Evolutionary conservation across 2,888 invertebrate species (phyloP).

Genomic region (Byasa hedistus): DNA sequence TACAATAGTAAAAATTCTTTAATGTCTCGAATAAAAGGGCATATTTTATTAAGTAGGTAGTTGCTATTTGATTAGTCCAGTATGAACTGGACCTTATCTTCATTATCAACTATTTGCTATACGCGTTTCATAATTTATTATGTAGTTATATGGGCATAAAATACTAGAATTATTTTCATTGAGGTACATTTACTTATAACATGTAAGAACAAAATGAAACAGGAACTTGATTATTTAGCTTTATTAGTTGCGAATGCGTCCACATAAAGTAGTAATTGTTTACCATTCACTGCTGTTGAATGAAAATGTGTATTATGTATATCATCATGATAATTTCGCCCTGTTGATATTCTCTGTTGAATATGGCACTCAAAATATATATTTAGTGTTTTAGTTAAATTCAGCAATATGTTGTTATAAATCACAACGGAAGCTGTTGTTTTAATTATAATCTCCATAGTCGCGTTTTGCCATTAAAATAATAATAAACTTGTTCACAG

Average conservation of each 20-base stretch:
- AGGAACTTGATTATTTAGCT: not conserved
- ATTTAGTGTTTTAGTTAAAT: no score
- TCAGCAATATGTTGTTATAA: no score
- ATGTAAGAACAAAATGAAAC: not conserved
- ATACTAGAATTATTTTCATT: not conserved
- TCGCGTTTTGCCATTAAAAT: no score
- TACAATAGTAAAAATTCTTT: not conserved
- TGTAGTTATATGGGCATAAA: not conserved
- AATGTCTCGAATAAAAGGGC: not conserved
- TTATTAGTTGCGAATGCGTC: not conserved
- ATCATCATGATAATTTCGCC: no score
- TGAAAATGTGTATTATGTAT: no score
- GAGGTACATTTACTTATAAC: not conserved
- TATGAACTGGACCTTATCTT: constrained; percentile 5
- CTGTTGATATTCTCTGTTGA: no score
- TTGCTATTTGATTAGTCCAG: not conserved
- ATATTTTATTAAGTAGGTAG: not conserved
- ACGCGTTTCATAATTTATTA: not conserved
- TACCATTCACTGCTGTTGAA: not conserved
- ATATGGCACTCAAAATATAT: no score
- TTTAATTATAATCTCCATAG: no score
- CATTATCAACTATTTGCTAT: not conserved
- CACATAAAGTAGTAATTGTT: not conserved
- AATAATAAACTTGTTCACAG: no score
- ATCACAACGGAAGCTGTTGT: no score